phyloP scores from a whole-genome alignment of 2,797 vertebrate genomes.

The Triplophysa yarkandensis region DNA sequence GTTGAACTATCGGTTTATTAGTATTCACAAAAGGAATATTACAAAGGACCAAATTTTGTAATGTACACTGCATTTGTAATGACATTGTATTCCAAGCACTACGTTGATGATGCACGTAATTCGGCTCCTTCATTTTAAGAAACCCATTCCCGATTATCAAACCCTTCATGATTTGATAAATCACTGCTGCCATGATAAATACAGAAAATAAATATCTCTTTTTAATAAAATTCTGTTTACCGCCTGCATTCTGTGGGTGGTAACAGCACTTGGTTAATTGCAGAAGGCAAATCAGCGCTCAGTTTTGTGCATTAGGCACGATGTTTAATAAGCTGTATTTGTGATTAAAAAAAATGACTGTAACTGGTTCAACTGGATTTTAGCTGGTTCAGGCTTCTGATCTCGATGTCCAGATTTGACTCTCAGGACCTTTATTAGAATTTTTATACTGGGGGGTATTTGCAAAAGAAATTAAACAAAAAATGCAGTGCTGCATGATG shows the following conservation, averaged over 20 bases:
- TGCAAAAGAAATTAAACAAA: too few species aligned
- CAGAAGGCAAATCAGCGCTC: background rate
- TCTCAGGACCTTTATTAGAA: background rate
- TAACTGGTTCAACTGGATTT: background rate
- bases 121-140: too few species aligned
- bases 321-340: background rate
- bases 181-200: background rate
- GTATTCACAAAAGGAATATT: background rate
- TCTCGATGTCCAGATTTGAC: background rate
- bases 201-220: background rate
- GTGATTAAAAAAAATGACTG: background rate
- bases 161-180: background rate
- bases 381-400: background rate
- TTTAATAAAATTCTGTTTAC: background rate
- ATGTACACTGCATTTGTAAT: too few species aligned
- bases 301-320: background rate
- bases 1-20: too few species aligned
- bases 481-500: constrained; percentile 2
- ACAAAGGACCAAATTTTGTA: too few species aligned
- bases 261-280: background rate
- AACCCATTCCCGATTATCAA: too few species aligned
- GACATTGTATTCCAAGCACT: too few species aligned
- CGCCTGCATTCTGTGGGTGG: background rate
- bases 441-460: too few species aligned
- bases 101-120: too few species aligned